Base-by-base conservation (phyloP, 2,113 vertebrate genomes). In the Chaenocephalus aceratus region DNA sequence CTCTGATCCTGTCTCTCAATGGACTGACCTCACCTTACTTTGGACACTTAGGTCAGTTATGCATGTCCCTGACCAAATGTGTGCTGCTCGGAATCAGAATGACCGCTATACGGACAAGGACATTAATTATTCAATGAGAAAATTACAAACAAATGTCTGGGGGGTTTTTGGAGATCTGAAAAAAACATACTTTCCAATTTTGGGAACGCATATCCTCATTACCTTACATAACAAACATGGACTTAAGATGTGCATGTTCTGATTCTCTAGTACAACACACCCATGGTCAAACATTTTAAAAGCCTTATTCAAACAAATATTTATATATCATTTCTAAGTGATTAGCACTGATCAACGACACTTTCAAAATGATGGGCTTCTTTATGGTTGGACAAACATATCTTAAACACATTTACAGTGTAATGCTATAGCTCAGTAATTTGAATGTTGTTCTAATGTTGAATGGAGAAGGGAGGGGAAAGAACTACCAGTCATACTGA, bases 1-100 rank as follows among this genome's bases (percentile, higher is more conserved):
- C 81, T 88, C 82, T 82, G 84, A 82, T 80, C 86, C 72, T 6
- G 77, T 86, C 79, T 87, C 71, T 87, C 71, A 76, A n/a, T 64
- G 65, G 54, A 41, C 49, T 82, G 85, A 91, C 89, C 91, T 91
- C 89, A n/a, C n/a, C n/a, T n/a, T 73, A 59, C 82, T 60, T 70
- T 79, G 84, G 85, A 91, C 86, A 86, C 70, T 85, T 54, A 81
- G 84, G 88, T 79, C 86, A 74, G 80, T 63, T 77, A 67, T 63
- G 78, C 72, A 84, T 1, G 71, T 82, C 85, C 77, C 87, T 86
- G 85, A 84, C 72, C 74, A 81, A 86, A 84, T 86, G 85, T 86
- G 89, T 75, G 80, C 67, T 75, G 49, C 66, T 80, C 58, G 49
- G 71, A 86, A 79, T 54, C 75, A 66, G 75, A 66, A 45, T 52